Conservation (phyloP, 2,888 invertebrate genomes). For the Platycheirus albimanus region DNA sequence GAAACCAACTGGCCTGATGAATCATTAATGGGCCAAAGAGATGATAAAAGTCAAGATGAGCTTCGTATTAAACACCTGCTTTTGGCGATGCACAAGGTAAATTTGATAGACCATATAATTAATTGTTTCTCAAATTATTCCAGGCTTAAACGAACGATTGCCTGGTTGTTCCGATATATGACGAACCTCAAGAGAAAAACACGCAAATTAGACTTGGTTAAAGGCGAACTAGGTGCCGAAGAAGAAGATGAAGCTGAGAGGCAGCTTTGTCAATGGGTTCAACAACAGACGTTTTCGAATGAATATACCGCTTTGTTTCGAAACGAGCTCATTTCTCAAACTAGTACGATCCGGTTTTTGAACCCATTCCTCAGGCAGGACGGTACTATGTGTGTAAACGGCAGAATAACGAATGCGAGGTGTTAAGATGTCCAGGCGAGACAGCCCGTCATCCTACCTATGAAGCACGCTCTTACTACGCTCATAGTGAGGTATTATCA, state of each 20-base stretch:
- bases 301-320: neutral
- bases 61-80: neutral
- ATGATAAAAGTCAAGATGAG: slow-evolving; percentile 1
- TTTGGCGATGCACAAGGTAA: neutral
- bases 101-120: neutral
- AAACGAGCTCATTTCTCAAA: neutral
- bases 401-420: neutral
- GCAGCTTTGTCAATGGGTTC: neutral
- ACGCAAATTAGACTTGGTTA: neutral
- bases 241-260: neutral
- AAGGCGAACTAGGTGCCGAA: neutral
- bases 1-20: neutral
- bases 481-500: slow-evolving; percentile 6
- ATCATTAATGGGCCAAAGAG: neutral
- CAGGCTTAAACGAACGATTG: neutral
- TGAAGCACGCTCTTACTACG: neutral
- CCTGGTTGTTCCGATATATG: slow-evolving; percentile 8
- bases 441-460: neutral
- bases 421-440: neutral
- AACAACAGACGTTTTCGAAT: neutral
- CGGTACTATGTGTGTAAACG: neutral
- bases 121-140: slow-evolving; percentile 1
- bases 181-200: neutral
- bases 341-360: neutral
- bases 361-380: neutral